Percentiles rank a stretch among this genome's conserved stretches.
phyloP scores from a whole-genome alignment of 2,888 invertebrate species.

The Herminia tarsipennalis region DNA sequence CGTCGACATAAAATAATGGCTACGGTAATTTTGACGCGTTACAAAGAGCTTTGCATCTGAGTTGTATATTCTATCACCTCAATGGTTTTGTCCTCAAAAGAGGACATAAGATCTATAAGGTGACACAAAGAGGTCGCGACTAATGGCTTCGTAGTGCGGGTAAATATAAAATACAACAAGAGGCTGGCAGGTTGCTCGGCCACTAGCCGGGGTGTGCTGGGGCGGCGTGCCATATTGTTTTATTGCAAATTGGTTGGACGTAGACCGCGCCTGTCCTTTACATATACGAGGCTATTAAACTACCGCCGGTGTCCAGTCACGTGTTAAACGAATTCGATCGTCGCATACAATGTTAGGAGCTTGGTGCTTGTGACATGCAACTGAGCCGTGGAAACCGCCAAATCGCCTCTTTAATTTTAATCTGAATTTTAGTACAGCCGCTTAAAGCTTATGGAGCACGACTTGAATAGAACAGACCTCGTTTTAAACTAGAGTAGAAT shows the following conservation, averaged over 20 bases:
- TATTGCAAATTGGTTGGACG: slow-evolving; percentile 85
- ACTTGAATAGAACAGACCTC: too few species aligned
- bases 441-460: too few species aligned
- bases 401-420: slow-evolving; percentile 40
- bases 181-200: slow-evolving; percentile 53
- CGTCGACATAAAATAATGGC: too few species aligned
- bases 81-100: slow-evolving; percentile 60
- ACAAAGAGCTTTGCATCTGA: too few species aligned
- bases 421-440: slow-evolving; percentile 32
- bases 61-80: too few species aligned
- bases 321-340: slow-evolving; percentile 84
- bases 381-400: slow-evolving; percentile 52
- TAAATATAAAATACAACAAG: slow-evolving; percentile 65
- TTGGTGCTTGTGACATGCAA: slow-evolving; percentile 58
- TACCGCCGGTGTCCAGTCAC: slow-evolving; percentile 79
- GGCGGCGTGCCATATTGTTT: slow-evolving; percentile 79
- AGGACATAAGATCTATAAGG: slow-evolving; percentile 55
- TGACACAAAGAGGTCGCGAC: slow-evolving; percentile 63
- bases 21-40: too few species aligned
- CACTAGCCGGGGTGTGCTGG: slow-evolving; percentile 63
- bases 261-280: slow-evolving; percentile 82
- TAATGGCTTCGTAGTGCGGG: slow-evolving; percentile 64
- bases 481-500: too few species aligned
- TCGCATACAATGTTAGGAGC: slow-evolving; percentile 71
- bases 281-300: slow-evolving; percentile 84